Conservation (phyloP, 2,113 vertebrate species). For the Cyprinodon brontotheroides region DNA sequence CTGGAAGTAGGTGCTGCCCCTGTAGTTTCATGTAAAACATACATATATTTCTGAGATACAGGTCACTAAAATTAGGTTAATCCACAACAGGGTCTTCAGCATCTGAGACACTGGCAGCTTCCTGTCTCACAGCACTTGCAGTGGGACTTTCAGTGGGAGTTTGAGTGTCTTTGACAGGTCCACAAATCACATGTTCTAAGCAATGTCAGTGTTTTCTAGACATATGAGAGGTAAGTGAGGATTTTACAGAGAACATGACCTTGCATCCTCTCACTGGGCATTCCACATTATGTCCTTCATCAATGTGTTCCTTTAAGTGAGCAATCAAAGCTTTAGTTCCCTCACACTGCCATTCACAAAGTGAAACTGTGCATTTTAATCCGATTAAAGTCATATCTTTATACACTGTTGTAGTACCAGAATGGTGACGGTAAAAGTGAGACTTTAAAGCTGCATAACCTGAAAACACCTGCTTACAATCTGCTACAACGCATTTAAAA, state of each 20-base stretch:
- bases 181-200: not conserved
- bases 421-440: no score
- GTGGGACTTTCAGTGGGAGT: no score
- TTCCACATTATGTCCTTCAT: conserved; percentile 3
- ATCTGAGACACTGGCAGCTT: conserved; percentile 1
- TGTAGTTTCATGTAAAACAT: not conserved
- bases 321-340: no score
- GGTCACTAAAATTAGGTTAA: conserved; percentile 4
- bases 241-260: conserved; percentile 5
- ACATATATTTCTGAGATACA: conserved; percentile 24
- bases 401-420: no score
- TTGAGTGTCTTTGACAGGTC: no score
- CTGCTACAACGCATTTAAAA: not conserved
- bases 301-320: conserved; percentile 16
- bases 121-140: conserved; percentile 1
- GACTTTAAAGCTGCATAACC: not conserved
- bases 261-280: conserved; percentile 38
- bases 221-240: conserved; percentile 22
- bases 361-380: no score
- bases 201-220: conserved; percentile 18
- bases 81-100: conserved; percentile 1
- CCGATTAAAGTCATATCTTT: no score
- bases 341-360: no score
- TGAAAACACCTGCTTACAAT: not conserved
- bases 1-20: not conserved